These are phyloP conservation scores for Mechanitis mazaeus DNA, from an alignment of 2,888 invertebrate species.

Conservation along the genomic window DNA sequence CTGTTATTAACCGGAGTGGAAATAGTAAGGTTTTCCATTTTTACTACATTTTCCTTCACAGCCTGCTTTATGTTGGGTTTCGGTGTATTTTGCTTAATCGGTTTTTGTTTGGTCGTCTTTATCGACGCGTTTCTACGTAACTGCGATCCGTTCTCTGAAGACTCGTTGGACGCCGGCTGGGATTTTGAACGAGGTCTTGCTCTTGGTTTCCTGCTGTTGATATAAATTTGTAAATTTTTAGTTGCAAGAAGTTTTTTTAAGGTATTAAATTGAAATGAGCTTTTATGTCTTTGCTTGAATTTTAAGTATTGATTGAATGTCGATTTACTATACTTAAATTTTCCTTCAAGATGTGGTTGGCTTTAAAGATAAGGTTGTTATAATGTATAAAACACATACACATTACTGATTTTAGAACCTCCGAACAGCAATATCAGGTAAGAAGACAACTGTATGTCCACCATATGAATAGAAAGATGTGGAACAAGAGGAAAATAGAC, in stretches of 20 bases:
- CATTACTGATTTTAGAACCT: too few relatives aligned
- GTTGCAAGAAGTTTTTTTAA: neutral
- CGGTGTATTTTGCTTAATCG: conserved; percentile 30
- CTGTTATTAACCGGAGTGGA: conserved; percentile 48
- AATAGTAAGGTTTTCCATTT: conserved; percentile 62
- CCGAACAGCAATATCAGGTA: too few relatives aligned
- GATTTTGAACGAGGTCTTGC: conserved; percentile 60
- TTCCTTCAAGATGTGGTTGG: too few relatives aligned
- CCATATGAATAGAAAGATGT: too few relatives aligned
- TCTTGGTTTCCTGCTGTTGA: conserved; percentile 41
- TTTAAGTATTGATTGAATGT: too few relatives aligned
- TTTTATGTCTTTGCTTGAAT: too few relatives aligned
- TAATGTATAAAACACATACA: too few relatives aligned
- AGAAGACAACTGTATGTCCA: too few relatives aligned
- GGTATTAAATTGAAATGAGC: neutral
- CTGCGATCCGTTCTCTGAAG: conserved; percentile 46
- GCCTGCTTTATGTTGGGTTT: conserved; percentile 31
- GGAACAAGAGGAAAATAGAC: too few relatives aligned
- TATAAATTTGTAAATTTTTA: neutral
- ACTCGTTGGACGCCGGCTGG: conserved; percentile 58
- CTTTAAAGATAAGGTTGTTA: too few relatives aligned
- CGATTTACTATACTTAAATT: too few relatives aligned
- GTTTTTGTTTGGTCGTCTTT: conserved; percentile 41
- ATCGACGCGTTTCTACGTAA: conserved; percentile 54
- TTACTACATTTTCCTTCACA: conserved; percentile 49